phyloP scores from a whole-genome alignment of 1,140 invertebrate genomes.

The Neocloeon triangulifer region DNA sequence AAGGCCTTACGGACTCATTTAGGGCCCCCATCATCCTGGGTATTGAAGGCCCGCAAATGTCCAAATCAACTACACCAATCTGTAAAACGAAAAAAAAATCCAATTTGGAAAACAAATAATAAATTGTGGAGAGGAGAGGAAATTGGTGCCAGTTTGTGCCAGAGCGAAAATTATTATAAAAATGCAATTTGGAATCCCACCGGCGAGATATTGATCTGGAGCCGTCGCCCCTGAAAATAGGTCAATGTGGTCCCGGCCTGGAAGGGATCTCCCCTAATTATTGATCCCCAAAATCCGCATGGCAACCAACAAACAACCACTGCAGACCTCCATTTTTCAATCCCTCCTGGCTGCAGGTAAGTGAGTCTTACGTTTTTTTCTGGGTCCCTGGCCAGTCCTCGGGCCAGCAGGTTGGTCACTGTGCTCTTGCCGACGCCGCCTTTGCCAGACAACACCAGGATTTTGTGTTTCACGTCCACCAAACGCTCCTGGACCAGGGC shows the following conservation, averaged over 20 bases:
- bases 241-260: too few relatives aligned
- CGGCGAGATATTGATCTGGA: conserved; percentile 9
- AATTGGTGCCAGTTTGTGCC: conserved; percentile 15
- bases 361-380: conserved; percentile 41
- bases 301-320: too few relatives aligned
- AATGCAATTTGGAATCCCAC: not conserved
- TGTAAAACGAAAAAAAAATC: conserved; percentile 17
- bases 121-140: too few relatives aligned
- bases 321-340: too few relatives aligned
- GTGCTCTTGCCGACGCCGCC: conserved; percentile 95
- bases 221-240: conserved; percentile 8
- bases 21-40: conserved; percentile 31
- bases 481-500: conserved; percentile 48
- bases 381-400: conserved; percentile 38
- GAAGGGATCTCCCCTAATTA: not conserved
- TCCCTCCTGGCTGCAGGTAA: too few relatives aligned
- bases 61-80: conserved; percentile 74
- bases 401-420: conserved; percentile 65
- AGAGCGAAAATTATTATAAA: conserved; percentile 14
- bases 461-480: conserved; percentile 63
- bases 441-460: conserved; percentile 87
- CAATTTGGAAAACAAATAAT: too few relatives aligned
- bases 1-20: conserved; percentile 24
- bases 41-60: conserved; percentile 73
- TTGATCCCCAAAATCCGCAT: conserved; percentile 1